phyloP scores from a whole-genome alignment of 2,113 vertebrate genomes.

The Casuarius casuarius region DNA sequence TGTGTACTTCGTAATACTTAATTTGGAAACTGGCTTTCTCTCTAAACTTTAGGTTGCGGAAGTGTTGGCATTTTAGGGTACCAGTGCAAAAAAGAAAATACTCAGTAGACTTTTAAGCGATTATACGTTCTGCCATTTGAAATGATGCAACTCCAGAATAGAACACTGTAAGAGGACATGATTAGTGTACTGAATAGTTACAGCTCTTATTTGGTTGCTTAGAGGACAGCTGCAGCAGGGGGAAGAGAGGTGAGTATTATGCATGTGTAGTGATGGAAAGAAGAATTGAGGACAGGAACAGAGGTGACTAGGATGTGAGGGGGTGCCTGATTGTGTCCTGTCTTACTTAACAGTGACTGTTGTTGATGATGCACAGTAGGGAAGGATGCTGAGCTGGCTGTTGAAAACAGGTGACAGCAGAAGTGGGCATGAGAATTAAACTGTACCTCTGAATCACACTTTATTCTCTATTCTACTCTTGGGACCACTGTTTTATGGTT shows the following conservation, averaged over 20 bases:
- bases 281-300: background rate
- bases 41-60: background rate
- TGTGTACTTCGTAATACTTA: background rate
- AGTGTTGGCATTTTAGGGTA: background rate
- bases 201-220: background rate
- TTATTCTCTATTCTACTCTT: background rate
- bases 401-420: background rate
- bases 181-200: background rate
- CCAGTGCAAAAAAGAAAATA: background rate
- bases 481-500: background rate
- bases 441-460: background rate
- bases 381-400: fast-evolving
- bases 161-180: background rate
- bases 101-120: background rate
- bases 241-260: background rate
- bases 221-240: background rate
- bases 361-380: background rate
- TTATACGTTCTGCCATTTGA: background rate
- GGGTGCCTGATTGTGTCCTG: background rate
- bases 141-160: background rate
- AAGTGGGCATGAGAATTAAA: background rate
- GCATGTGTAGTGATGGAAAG: background rate
- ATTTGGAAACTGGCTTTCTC: background rate
- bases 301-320: background rate
- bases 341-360: background rate